phyloP scores from a whole-genome alignment of 2,113 vertebrate genomes.

The Machaerirhynchus nigripectus region DNA sequence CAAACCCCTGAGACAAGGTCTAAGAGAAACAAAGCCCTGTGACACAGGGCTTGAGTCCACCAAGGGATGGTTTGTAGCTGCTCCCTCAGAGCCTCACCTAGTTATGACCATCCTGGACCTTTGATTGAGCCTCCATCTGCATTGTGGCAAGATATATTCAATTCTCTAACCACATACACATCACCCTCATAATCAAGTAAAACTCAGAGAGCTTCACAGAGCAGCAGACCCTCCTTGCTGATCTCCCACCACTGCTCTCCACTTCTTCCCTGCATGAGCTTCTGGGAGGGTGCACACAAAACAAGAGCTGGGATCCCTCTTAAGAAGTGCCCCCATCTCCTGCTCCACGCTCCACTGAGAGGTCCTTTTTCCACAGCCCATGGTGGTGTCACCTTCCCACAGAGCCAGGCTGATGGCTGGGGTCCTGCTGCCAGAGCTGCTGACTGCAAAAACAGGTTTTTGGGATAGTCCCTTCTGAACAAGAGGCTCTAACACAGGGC shows the following conservation, averaged over 20 bases:
- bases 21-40: neutral
- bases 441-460: neutral
- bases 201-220: neutral
- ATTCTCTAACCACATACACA: neutral
- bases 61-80: neutral
- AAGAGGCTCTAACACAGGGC: neutral
- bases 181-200: neutral
- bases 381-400: neutral
- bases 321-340: neutral
- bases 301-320: neutral
- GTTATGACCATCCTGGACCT: neutral
- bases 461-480: neutral
- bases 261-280: neutral
- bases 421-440: fast-evolving
- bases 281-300: neutral
- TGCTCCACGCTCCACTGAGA: neutral
- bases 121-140: neutral
- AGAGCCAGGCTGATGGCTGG: neutral
- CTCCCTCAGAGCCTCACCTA: neutral
- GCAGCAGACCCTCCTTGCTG: neutral
- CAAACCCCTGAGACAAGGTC: fast-evolving
- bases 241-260: neutral
- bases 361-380: neutral
- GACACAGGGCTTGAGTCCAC: neutral
- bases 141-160: fast-evolving